These are phyloP conservation scores for Etheostoma perlongum DNA, from an alignment of 2,797 vertebrate species.

Conservation along the genomic window DNA sequence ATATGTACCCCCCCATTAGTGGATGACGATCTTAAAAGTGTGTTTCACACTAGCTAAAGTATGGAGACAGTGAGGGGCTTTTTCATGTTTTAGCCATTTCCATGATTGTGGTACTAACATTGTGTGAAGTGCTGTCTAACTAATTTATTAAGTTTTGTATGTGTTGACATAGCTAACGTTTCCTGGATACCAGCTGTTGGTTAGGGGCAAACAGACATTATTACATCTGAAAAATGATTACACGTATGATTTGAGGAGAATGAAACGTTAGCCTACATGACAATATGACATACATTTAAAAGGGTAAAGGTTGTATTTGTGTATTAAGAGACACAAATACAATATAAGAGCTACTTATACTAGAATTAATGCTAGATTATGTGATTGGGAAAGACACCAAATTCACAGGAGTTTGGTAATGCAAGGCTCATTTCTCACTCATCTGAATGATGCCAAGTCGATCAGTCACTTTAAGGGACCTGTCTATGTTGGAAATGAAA, in stretches of 20 bases:
- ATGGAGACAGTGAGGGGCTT: neutral
- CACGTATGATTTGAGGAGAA: neutral
- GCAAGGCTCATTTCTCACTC: neutral
- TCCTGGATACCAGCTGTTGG: conserved; percentile 30
- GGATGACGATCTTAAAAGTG: neutral
- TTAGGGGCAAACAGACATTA: neutral
- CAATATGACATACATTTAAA: neutral
- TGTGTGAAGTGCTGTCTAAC: conserved; percentile 8
- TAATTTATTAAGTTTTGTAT: conserved; percentile 27
- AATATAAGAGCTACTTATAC: neutral
- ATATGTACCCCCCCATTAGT: neutral
- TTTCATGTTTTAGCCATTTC: neutral
- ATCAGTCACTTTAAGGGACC: neutral
- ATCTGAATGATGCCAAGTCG: neutral
- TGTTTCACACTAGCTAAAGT: neutral
- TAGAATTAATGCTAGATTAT: conserved; percentile 4
- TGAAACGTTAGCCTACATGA: neutral
- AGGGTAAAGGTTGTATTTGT: neutral
- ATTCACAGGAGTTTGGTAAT: neutral
- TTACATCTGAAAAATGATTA: neutral
- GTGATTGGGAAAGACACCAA: neutral
- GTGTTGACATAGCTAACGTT: conserved; percentile 5
- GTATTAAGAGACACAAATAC: neutral
- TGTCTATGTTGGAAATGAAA: neutral
- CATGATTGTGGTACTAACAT: neutral